Conservation (phyloP, 1,140 invertebrate species). For the Tachypleus tridentatus region DNA sequence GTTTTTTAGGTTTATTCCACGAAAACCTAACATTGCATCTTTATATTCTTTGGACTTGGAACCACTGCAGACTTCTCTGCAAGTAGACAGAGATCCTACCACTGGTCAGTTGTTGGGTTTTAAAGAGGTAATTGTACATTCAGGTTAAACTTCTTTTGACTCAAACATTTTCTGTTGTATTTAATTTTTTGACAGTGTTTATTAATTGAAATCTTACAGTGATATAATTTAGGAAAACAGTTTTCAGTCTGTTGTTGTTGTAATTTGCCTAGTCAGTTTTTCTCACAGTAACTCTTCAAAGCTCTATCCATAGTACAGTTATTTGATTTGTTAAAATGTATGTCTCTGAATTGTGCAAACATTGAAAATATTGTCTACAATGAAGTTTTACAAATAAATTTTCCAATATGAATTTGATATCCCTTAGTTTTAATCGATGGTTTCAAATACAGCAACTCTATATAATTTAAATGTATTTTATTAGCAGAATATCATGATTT, state of each 20-base stretch:
- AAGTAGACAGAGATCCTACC: constrained; percentile 52
- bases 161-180: too few relatives aligned
- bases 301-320: neutral
- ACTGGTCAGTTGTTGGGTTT: constrained; percentile 55
- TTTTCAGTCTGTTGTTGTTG: neutral
- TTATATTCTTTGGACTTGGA: constrained; percentile 24
- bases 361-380: too few relatives aligned
- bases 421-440: too few relatives aligned
- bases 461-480: too few relatives aligned
- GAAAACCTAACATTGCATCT: constrained; percentile 9
- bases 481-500: too few relatives aligned
- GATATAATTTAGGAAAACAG: neutral
- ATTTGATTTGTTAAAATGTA: too few relatives aligned
- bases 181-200: neutral
- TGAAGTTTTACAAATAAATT: too few relatives aligned
- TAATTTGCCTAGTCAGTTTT: neutral
- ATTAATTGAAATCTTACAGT: neutral
- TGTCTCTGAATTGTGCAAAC: too few relatives aligned
- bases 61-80: constrained; percentile 31
- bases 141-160: neutral
- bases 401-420: too few relatives aligned
- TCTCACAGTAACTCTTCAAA: neutral
- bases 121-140: constrained; percentile 41
- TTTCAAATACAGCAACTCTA: too few relatives aligned
- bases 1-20: constrained; percentile 8